Percentiles rank a stretch among this genome's conserved stretches.
These are phyloP conservation scores for Ditylenchus dipsaci DNA, from an alignment of 1,140 invertebrate genomes.

Conservation along the genomic window DNA sequence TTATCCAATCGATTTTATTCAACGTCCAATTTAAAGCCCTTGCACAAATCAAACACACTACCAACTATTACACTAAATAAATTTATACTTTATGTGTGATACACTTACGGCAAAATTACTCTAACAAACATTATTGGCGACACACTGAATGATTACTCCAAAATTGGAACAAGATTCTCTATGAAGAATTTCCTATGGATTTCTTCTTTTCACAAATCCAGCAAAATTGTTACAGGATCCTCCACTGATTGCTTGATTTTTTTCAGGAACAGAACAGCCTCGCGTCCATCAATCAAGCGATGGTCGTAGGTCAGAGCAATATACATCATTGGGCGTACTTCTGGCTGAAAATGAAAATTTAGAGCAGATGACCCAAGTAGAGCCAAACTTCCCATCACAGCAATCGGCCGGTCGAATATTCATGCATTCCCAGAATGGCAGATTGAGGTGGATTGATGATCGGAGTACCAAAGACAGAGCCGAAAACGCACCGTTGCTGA, in stretches of 20 bases:
- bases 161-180: no score
- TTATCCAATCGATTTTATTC: no score
- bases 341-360: conserved; percentile 65
- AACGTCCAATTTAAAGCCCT: no score
- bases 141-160: no score
- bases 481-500: conserved; percentile 97
- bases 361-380: neutral
- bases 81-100: no score
- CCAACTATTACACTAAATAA: no score
- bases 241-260: conserved; percentile 95
- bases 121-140: no score
- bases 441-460: conserved; percentile 99
- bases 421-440: conserved; percentile 99
- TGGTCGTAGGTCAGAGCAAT: conserved; percentile 98
- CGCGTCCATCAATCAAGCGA: conserved; percentile 93
- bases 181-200: no score
- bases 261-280: conserved; percentile 91
- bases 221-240: conserved; percentile 85
- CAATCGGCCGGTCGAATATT: conserved; percentile 89
- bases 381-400: conserved; percentile 82
- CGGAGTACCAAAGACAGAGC: conserved; percentile 92
- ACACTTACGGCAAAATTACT: no score
- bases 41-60: no score
- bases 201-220: conserved; percentile 64
- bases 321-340: conserved; percentile 99